Conservation (phyloP, 2,888 invertebrate genomes). For the Pandemis heparana region DNA sequence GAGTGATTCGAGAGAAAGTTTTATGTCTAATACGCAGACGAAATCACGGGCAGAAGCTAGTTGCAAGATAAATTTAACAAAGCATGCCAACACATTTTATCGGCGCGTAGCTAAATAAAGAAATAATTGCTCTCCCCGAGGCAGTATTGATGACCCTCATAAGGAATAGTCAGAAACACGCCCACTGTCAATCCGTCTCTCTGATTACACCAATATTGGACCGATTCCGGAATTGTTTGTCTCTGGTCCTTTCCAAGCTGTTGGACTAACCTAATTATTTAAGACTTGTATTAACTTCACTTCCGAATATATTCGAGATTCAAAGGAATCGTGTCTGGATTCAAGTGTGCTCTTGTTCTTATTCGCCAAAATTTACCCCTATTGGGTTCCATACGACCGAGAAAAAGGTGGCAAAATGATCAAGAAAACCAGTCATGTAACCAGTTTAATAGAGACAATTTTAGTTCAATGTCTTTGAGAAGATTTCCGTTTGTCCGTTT, state of each 20-base stretch:
- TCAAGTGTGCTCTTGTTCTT: background rate
- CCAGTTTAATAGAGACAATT: too few species aligned
- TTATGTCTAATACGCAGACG: too few species aligned
- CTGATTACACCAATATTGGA: slow-evolving; percentile 16
- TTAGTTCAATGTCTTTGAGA: too few species aligned
- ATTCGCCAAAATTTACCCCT: background rate
- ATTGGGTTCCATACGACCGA: too few species aligned
- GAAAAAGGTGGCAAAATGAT: too few species aligned
- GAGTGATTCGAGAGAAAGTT: too few species aligned
- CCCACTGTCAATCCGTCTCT: slow-evolving; percentile 12
- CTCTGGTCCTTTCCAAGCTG: background rate
- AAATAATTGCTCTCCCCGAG: slow-evolving; percentile 3
- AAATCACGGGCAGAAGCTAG: too few species aligned
- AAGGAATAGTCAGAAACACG: slow-evolving; percentile 20
- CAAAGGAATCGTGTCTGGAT: background rate
- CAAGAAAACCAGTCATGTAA: too few species aligned
- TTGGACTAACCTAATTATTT: background rate
- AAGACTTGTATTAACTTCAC: background rate
- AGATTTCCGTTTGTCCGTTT: too few species aligned
- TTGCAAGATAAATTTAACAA: too few species aligned
- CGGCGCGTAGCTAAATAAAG: slow-evolving; percentile 3
- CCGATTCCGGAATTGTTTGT: slow-evolving; percentile 1
- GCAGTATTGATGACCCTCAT: slow-evolving; percentile 10
- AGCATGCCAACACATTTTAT: background rate
- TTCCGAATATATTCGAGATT: background rate